A percentile compares a stretch with the other conserved stretches of the same genome.
phyloP scores from a whole-genome alignment of 2,797 vertebrate genomes.

The Lycodopsis pacificus region DNA sequence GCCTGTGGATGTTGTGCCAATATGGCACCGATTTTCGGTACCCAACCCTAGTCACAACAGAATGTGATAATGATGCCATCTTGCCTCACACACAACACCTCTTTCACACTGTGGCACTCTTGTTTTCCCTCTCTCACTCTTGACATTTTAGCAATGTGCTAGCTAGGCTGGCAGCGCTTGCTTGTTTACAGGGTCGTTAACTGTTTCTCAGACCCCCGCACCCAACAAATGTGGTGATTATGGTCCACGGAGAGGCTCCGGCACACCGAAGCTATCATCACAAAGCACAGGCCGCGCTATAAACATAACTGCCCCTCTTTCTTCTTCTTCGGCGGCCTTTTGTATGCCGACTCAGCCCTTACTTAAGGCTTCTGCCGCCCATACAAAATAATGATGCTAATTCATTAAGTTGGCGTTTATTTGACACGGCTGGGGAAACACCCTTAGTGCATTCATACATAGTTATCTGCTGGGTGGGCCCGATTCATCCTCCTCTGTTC shows the following conservation, averaged over 20 bases:
- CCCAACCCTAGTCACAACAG: not conserved
- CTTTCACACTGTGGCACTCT: not conserved
- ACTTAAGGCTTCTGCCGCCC: conserved; percentile 22
- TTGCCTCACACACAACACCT: conserved; percentile 2
- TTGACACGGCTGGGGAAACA: conserved; percentile 40
- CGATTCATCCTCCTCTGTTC: conserved; percentile 3
- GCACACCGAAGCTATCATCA: conserved; percentile 48
- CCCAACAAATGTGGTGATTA: conserved; percentile 72
- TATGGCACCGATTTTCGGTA: no score
- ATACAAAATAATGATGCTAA: conserved; percentile 54
- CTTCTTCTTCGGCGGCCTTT: conserved; percentile 24
- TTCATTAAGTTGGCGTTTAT: conserved; percentile 68
- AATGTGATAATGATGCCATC: not conserved
- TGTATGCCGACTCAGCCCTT: conserved; percentile 57
- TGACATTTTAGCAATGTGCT: conserved; percentile 73
- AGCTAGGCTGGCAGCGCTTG: conserved; percentile 39
- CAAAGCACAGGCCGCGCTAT: conserved; percentile 51
- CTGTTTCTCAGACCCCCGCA: conserved; percentile 60
- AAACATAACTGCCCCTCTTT: conserved; percentile 55
- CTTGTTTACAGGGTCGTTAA: conserved; percentile 80
- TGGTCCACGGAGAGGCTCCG: conserved; percentile 41
- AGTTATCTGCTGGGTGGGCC: conserved; percentile 25
- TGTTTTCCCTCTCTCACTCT: conserved; percentile 15
- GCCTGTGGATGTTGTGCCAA: no score
- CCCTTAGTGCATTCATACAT: conserved; percentile 23